These are phyloP conservation scores for human (Homo sapiens) DNA, from an alignment of 2,113 vertebrate species.

Conservation along the genomic window GRCh38 chr1:227234501-227235000, in stretches of 20 bases:
- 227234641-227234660: constrained; percentile 89
- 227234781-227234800: constrained; percentile 88
- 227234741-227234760: constrained; percentile 86
- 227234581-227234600: constrained; percentile 89
- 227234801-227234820: constrained; percentile 72
- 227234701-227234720: constrained; percentile 85
- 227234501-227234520: constrained; percentile 88
- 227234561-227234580: constrained; percentile 88
- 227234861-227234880: no score
- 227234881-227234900: no score
- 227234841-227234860: no score
- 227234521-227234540: constrained; percentile 89
- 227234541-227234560: constrained; percentile 89
- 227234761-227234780: constrained; percentile 88
- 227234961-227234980: no score
- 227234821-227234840: no score
- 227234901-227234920: no score
- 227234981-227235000: no score
- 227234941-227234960: no score
- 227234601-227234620: constrained; percentile 90
- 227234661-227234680: constrained; percentile 91
- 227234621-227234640: constrained; percentile 90
- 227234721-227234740: constrained; percentile 83
- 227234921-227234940: no score
- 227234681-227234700: constrained; percentile 87